A percentile compares a stretch with the other conserved stretches of the same genome.
Evolutionary conservation across 2,888 invertebrate genomes (phyloP).

Genomic region (Ectemnius cavifrons): DNA sequence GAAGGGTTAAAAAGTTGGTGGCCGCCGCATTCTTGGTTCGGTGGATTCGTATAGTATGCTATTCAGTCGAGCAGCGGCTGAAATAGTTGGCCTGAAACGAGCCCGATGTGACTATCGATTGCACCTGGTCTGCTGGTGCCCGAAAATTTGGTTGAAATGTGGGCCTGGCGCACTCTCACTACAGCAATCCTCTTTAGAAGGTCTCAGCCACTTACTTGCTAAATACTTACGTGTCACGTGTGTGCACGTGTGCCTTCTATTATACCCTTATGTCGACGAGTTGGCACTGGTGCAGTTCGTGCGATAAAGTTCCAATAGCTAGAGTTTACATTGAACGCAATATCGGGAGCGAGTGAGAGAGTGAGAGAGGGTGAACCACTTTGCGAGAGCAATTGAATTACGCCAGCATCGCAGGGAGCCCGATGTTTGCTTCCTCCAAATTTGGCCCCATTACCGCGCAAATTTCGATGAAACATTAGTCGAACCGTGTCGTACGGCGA

Average conservation of each 20-base stretch:
- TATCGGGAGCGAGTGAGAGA: neutral
- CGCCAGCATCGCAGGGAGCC: neutral
- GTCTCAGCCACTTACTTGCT: neutral
- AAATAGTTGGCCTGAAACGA: slow-evolving; percentile 3
- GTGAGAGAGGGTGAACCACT: neutral
- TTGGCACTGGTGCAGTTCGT: neutral
- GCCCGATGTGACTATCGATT: slow-evolving; percentile 3
- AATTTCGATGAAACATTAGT: neutral
- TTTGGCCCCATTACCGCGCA: neutral
- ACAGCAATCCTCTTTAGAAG: neutral
- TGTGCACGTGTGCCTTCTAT: neutral
- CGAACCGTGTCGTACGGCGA: neutral
- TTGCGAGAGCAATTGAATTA: slow-evolving; percentile 6
- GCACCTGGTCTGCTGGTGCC: neutral
- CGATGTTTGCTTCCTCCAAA: neutral
- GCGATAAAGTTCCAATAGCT: neutral
- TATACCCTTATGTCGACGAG: neutral
- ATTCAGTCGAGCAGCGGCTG: neutral
- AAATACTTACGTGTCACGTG: neutral
- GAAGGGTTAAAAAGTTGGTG: no score
- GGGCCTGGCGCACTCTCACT: neutral
- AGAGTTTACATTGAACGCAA: no score
- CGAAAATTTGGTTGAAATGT: neutral
- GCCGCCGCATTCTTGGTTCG: neutral
- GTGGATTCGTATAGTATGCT: slow-evolving; percentile 4